Conservation (phyloP, 2,797 vertebrate species). For the Eidolon dupreanum region DNA sequence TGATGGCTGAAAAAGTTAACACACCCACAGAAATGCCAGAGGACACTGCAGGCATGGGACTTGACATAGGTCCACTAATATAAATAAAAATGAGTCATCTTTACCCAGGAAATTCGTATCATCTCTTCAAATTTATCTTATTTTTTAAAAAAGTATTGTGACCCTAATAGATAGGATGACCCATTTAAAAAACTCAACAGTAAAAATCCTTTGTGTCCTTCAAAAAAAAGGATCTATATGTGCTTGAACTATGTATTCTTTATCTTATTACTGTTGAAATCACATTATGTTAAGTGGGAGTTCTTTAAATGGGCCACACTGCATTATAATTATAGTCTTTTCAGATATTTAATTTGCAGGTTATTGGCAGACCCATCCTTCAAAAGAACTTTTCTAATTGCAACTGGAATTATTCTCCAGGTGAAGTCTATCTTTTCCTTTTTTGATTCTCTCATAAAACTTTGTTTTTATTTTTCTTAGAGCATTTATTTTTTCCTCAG, state of each 20-base stretch:
- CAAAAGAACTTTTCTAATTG: constrained; percentile 70
- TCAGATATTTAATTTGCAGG: constrained; percentile 65
- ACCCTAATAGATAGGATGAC: constrained; percentile 1
- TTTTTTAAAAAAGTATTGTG: background rate
- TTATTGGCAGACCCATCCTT: constrained; percentile 33
- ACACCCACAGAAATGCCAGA: background rate
- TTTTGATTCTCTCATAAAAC: constrained; percentile 36
- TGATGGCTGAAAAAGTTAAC: background rate
- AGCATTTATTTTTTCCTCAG: background rate
- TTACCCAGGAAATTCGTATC: background rate
- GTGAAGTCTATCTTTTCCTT: background rate
- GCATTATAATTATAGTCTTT: constrained; percentile 54
- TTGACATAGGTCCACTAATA: background rate
- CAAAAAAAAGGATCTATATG: background rate
- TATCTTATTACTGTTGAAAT: constrained; percentile 49
- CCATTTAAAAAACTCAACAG: background rate
- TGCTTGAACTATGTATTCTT: background rate
- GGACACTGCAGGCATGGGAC: background rate
- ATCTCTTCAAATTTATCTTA: constrained; percentile 32
- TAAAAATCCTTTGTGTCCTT: constrained; percentile 47
- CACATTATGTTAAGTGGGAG: constrained; percentile 49
- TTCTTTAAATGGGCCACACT: constrained; percentile 60
- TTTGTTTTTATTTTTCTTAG: constrained; percentile 26
- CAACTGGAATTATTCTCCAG: constrained; percentile 43
- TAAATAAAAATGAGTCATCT: background rate